Evolutionary conservation across 2,888 invertebrate species (phyloP).

Genomic region (Anaspis maculata): DNA sequence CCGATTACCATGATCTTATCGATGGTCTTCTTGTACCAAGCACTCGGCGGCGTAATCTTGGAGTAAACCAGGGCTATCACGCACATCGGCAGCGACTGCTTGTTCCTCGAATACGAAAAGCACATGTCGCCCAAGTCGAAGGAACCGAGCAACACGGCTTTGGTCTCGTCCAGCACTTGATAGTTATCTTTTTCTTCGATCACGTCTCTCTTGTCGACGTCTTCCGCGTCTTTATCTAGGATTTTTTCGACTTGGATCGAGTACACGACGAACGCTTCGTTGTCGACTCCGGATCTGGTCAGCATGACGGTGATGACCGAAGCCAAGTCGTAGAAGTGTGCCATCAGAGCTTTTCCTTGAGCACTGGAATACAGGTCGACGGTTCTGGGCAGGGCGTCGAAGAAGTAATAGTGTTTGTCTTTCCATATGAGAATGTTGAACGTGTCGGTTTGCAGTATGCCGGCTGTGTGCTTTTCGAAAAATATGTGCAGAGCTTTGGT

Average conservation of each 20-base stretch:
- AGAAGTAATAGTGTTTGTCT: constrained; percentile 51
- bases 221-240: constrained; percentile 26
- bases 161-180: constrained; percentile 47
- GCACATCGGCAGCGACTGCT: constrained; percentile 53
- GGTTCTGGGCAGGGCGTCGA: constrained; percentile 54
- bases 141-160: constrained; percentile 50
- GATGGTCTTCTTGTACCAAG: constrained; percentile 50
- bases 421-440: constrained; percentile 51
- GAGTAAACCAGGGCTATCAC: constrained; percentile 50
- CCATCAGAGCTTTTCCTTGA: constrained; percentile 49
- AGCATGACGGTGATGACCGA: constrained; percentile 47
- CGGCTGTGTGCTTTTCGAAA: constrained; percentile 47
- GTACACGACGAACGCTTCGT: constrained; percentile 28
- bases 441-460: constrained; percentile 41
- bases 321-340: constrained; percentile 47
- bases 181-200: constrained; percentile 49
- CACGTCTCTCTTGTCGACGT: constrained; percentile 44
- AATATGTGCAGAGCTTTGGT: constrained; percentile 50
- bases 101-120: constrained; percentile 50
- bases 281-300: constrained; percentile 27
- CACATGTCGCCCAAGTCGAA: constrained; percentile 52
- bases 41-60: constrained; percentile 54
- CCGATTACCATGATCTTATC: constrained; percentile 53
- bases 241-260: constrained; percentile 25
- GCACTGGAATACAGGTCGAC: constrained; percentile 46